Percentiles rank a stretch among this genome's conserved stretches.
Conservation (phyloP, 2,888 invertebrate genomes). For the Lamellibrachia columna region DNA sequence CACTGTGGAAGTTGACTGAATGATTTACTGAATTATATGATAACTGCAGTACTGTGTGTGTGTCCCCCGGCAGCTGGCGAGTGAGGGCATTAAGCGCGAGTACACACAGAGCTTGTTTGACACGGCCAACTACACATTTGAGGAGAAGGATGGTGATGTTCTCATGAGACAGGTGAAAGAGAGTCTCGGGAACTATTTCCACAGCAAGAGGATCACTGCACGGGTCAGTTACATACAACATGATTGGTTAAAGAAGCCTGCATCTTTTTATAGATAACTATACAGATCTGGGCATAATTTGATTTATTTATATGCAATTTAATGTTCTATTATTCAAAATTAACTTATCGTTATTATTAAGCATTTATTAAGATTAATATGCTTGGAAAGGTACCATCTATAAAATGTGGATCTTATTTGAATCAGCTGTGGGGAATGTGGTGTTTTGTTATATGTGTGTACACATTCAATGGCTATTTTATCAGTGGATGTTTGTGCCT, state of each 20-base stretch:
- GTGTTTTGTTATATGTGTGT: too few species aligned
- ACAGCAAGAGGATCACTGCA: constrained; percentile 61
- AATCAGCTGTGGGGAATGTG: background rate
- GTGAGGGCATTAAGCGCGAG: constrained; percentile 65
- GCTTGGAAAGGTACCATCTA: too few species aligned
- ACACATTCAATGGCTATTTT: background rate
- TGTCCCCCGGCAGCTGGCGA: constrained; percentile 57
- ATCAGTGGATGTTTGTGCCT: background rate
- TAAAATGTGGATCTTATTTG: background rate
- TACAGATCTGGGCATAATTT: too few species aligned
- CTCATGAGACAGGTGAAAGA: constrained; percentile 60
- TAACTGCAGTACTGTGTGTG: background rate
- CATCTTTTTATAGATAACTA: background rate
- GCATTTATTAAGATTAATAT: too few species aligned
- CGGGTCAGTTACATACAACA: constrained; percentile 45
- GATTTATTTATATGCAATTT: too few species aligned
- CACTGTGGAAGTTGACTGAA: too few species aligned
- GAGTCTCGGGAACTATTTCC: constrained; percentile 60
- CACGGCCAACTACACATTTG: constrained; percentile 61
- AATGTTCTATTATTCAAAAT: too few species aligned
- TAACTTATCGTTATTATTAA: too few species aligned
- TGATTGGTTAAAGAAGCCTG: too few species aligned
- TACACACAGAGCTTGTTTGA: constrained; percentile 64
- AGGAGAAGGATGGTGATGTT: constrained; percentile 61
- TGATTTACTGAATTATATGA: background rate